A percentile compares a stretch with the other conserved stretches of the same genome.
phyloP scores from a whole-genome alignment of 2,888 invertebrate genomes.

The Drosophila acutilabella region DNA sequence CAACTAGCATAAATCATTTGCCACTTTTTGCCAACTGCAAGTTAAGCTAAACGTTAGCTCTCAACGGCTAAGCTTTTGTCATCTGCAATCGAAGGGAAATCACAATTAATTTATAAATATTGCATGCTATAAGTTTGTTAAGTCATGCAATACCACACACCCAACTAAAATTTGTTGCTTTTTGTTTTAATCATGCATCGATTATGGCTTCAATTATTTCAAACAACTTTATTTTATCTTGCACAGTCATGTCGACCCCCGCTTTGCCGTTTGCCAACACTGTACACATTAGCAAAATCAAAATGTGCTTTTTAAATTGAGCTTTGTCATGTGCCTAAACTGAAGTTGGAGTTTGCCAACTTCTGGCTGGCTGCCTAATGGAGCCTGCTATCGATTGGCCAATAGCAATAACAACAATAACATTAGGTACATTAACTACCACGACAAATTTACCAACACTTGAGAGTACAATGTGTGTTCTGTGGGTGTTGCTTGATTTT shows the following conservation, averaged over 20 bases:
- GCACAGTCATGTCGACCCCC: not conserved
- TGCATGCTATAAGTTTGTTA: not conserved
- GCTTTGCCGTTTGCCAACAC: not conserved
- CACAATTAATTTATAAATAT: conserved; percentile 36
- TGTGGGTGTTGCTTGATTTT: conserved; percentile 18
- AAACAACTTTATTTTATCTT: not conserved
- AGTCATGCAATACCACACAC: conserved; percentile 11
- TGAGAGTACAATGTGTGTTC: conserved; percentile 30
- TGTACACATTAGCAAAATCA: conserved; percentile 37
- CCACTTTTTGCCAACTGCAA: not conserved
- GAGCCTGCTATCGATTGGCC: conserved; percentile 39
- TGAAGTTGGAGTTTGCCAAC: conserved; percentile 5
- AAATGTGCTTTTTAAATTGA: conserved; percentile 38
- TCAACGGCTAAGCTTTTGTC: conserved; percentile 5
- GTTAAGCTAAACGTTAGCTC: not conserved
- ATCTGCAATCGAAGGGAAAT: not conserved
- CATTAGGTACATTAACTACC: too few species aligned
- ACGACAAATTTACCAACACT: conserved; percentile 24
- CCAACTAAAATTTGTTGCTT: conserved; percentile 30
- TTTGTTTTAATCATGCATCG: conserved; percentile 43
- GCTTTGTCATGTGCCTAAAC: conserved; percentile 50
- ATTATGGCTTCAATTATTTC: conserved; percentile 13
- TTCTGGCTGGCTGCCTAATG: conserved; percentile 33
- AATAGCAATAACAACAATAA: not conserved
- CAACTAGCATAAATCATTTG: conserved; percentile 39